Evolutionary conservation across 2,888 invertebrate genomes (phyloP).

Genomic region (Rhagophthalmus giganteus): DNA sequence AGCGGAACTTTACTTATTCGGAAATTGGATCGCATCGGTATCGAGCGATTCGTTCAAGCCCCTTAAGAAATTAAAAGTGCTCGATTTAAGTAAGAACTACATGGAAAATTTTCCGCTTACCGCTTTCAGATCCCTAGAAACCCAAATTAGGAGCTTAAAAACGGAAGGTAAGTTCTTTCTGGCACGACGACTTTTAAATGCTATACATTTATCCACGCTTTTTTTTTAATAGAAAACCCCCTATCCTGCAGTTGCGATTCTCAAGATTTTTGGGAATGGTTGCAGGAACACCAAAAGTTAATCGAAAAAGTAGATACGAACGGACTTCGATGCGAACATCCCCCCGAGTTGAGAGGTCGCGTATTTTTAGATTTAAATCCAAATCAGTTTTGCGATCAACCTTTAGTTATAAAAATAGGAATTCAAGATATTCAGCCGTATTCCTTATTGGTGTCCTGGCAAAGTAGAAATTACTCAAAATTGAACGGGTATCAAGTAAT

Average conservation of each 20-base stretch:
- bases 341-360: constrained; percentile 74
- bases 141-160: constrained; percentile 75
- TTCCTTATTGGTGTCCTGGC: constrained; percentile 87
- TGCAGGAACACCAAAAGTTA: constrained; percentile 83
- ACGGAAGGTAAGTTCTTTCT: constrained; percentile 71
- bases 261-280: constrained; percentile 90
- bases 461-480: constrained; percentile 83
- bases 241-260: constrained; percentile 88
- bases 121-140: constrained; percentile 77
- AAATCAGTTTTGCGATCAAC: constrained; percentile 82
- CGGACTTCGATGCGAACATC: constrained; percentile 77
- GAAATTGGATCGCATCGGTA: constrained; percentile 79
- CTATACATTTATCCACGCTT: not conserved
- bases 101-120: constrained; percentile 79
- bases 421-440: constrained; percentile 88
- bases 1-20: constrained; percentile 75
- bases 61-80: constrained; percentile 71
- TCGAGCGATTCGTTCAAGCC: constrained; percentile 78
- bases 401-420: constrained; percentile 79
- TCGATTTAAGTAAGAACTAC: constrained; percentile 83
- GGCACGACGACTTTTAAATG: not conserved
- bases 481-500: constrained; percentile 84
- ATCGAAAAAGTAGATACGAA: constrained; percentile 49
- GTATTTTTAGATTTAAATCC: constrained; percentile 78
- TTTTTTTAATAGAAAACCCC: constrained; percentile 73